phyloP scores from a whole-genome alignment of 2,113 vertebrate genomes.

The Steatornis caripensis region DNA sequence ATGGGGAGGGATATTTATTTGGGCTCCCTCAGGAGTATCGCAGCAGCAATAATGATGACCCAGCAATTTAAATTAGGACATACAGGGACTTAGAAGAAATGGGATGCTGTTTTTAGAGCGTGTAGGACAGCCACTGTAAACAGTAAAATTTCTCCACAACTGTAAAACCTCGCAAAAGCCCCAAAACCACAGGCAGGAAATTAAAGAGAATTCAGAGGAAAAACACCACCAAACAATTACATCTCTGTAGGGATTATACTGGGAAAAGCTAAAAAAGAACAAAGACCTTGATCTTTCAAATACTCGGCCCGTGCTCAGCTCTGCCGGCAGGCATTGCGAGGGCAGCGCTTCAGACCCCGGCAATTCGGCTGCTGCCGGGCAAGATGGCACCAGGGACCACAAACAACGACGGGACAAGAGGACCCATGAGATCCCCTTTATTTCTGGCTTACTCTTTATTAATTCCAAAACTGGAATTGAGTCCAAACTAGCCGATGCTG shows the following conservation, averaged over 20 bases:
- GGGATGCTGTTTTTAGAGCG: background rate
- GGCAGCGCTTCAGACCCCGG: background rate
- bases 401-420: accelerated
- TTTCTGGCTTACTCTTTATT: background rate
- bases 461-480: background rate
- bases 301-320: background rate
- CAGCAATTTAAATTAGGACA: conserved; percentile 10
- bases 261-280: conserved; percentile 34
- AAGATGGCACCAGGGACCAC: background rate
- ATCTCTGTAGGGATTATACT: conserved; percentile 45
- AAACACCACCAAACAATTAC: background rate
- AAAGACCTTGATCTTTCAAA: conserved; percentile 7
- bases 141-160: background rate
- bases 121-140: conserved; percentile 9
- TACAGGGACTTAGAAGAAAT: background rate
- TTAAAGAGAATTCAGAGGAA: conserved; percentile 28
- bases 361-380: background rate
- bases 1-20: background rate
- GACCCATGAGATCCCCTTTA: background rate
- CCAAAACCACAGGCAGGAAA: conserved; percentile 54
- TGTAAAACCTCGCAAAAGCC: conserved; percentile 10
- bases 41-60: background rate
- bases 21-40: background rate
- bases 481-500: background rate
- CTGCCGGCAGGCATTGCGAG: background rate